Evolutionary conservation across 2,888 invertebrate species (phyloP).

Genomic region (Stenichneumon culpator): DNA sequence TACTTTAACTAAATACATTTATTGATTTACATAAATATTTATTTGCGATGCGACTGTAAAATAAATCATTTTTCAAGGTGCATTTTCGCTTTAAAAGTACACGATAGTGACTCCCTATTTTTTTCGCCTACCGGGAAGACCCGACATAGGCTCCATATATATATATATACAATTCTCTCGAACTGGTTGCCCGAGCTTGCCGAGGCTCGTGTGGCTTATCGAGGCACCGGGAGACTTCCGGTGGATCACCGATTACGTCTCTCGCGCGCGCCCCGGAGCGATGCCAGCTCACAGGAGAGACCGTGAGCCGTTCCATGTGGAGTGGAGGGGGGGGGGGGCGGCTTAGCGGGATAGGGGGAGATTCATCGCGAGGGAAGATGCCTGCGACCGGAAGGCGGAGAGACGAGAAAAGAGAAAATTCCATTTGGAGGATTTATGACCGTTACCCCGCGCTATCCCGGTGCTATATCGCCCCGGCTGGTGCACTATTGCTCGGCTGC

Average conservation of each 20-base stretch:
- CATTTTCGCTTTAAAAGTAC: too few relatives aligned
- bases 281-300: slow-evolving; percentile 41
- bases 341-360: slow-evolving; percentile 3
- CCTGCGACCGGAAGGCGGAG: slow-evolving; percentile 43
- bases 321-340: background rate
- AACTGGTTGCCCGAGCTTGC: slow-evolving; percentile 44
- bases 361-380: slow-evolving; percentile 31
- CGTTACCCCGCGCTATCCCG: slow-evolving; percentile 68
- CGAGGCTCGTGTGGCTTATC: slow-evolving; percentile 65
- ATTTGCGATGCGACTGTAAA: too few relatives aligned
- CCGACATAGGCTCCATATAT: too few relatives aligned
- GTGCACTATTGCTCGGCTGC: slow-evolving; percentile 21
- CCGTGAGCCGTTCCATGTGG: slow-evolving; percentile 10
- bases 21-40: too few relatives aligned
- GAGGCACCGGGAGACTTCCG: slow-evolving; percentile 71
- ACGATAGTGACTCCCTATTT: too few relatives aligned
- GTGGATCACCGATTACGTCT: slow-evolving; percentile 76
- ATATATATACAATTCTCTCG: too few relatives aligned
- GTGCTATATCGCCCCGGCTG: slow-evolving; percentile 1
- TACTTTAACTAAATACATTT: too few relatives aligned
- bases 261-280: slow-evolving; percentile 52
- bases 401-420: slow-evolving; percentile 70
- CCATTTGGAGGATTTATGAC: slow-evolving; percentile 80
- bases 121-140: too few relatives aligned
- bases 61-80: too few relatives aligned